Conservation (phyloP, 2,888 invertebrate species). For the Leucophenga montana region DNA sequence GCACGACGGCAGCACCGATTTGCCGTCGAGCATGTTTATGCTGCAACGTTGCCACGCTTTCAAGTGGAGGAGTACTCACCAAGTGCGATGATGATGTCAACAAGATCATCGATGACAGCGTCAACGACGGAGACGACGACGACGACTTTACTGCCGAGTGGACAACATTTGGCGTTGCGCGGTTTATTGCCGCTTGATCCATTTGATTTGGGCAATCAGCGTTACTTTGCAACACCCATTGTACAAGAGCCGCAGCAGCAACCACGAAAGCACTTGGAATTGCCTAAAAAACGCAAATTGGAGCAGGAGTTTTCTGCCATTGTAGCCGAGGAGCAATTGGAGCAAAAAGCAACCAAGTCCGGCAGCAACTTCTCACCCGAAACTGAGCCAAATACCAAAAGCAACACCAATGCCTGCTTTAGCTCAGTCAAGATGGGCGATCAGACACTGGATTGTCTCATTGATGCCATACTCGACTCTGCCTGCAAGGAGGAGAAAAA, state of each 20-base stretch:
- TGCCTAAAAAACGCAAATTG: constrained; percentile 59
- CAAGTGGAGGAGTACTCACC: constrained; percentile 73
- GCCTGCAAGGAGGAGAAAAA: constrained; percentile 67
- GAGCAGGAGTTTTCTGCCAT: constrained; percentile 63
- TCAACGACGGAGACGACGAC: constrained; percentile 9
- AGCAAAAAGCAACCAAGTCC: not conserved
- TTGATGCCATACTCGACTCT: constrained; percentile 72
- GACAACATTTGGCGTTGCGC: constrained; percentile 67
- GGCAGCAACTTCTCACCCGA: constrained; percentile 16
- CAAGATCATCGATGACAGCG: too few species aligned
- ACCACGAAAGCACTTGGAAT: constrained; percentile 22
- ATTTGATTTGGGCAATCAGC: constrained; percentile 64
- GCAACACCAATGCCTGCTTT: constrained; percentile 41
- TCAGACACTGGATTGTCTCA: constrained; percentile 70
- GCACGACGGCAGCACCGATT: constrained; percentile 39
- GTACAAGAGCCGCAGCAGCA: not conserved
- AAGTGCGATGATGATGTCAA: constrained; percentile 42
- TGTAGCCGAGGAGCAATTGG: constrained; percentile 43
- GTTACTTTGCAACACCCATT: constrained; percentile 61
- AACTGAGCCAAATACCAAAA: constrained; percentile 1
- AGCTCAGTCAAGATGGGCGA: constrained; percentile 70
- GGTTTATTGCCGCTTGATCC: constrained; percentile 68
- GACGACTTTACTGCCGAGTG: constrained; percentile 50
- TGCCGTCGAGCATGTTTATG: constrained; percentile 53
- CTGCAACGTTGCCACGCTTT: constrained; percentile 69